These are phyloP conservation scores for Ditula angustiorana DNA, from an alignment of 2,888 invertebrate genomes.

Conservation along the genomic window DNA sequence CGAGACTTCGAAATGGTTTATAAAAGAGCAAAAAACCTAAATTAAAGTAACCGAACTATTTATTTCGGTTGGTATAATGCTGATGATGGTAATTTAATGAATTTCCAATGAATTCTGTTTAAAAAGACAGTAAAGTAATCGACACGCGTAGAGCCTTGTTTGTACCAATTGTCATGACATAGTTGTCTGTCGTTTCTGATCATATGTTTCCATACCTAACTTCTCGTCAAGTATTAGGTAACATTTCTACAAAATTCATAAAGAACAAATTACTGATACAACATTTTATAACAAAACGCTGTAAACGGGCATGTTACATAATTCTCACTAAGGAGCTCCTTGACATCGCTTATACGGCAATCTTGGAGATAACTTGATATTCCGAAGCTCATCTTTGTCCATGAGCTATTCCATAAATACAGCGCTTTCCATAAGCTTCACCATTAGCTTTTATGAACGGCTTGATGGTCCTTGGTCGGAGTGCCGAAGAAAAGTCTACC, in stretches of 20 bases:
- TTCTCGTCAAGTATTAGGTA: no score
- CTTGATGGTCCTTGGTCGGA: background rate
- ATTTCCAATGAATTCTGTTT: no score
- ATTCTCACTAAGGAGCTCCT: slow-evolving; percentile 2
- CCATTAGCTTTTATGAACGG: slow-evolving; percentile 36
- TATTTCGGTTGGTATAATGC: no score
- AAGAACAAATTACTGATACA: background rate
- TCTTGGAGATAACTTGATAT: slow-evolving; percentile 35
- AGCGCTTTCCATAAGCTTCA: slow-evolving; percentile 34
- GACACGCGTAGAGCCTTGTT: no score
- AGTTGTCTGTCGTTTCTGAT: no score
- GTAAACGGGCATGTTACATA: background rate
- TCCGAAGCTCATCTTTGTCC: slow-evolving; percentile 32
- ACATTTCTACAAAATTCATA: background rate
- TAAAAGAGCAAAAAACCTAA: no score
- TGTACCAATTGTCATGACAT: no score
- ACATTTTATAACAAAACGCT: background rate
- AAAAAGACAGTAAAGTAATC: no score
- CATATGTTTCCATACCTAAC: no score
- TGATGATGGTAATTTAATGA: no score
- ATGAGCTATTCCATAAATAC: slow-evolving; percentile 34
- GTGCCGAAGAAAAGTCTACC: background rate
- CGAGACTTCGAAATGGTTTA: no score
- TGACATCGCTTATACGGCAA: slow-evolving; percentile 25
- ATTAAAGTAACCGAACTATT: no score